A percentile compares a stretch with the other conserved stretches of the same genome.
phyloP scores from a whole-genome alignment of 1,140 invertebrate species.

The Gryllus bimaculatus region DNA sequence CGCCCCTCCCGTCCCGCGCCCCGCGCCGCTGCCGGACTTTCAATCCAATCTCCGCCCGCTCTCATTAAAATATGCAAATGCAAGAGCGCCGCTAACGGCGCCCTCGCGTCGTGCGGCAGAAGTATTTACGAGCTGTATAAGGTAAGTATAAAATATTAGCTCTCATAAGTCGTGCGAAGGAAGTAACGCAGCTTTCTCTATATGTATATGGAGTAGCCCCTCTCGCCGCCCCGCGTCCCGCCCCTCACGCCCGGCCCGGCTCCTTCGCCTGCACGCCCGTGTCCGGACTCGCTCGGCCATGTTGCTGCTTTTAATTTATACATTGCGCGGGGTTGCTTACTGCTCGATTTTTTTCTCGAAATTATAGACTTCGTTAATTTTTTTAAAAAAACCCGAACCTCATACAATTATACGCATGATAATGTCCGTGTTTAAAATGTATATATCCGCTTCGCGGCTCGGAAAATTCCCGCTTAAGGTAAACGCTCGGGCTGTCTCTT shows the following conservation, averaged over 20 bases:
- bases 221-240: background rate
- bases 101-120: background rate
- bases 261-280: background rate
- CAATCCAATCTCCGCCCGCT: slow-evolving; percentile 12
- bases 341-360: no score
- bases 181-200: background rate
- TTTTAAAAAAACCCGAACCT: no score
- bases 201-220: background rate
- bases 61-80: slow-evolving; percentile 16
- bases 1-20: background rate
- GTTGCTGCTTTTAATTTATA: no score
- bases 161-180: slow-evolving; percentile 3
- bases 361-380: no score
- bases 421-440: background rate
- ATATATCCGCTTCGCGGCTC: background rate
- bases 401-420: background rate
- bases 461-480: no score
- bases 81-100: background rate
- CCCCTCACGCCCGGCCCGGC: no score
- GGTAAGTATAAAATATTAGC: slow-evolving; percentile 5
- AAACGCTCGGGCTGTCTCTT: no score
- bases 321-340: no score
- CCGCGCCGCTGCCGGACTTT: background rate
- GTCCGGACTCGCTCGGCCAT: no score
- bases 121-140: slow-evolving; percentile 1